Base-by-base conservation (phyloP, 2,888 invertebrate species). In the Stratiomys singularior region DNA sequence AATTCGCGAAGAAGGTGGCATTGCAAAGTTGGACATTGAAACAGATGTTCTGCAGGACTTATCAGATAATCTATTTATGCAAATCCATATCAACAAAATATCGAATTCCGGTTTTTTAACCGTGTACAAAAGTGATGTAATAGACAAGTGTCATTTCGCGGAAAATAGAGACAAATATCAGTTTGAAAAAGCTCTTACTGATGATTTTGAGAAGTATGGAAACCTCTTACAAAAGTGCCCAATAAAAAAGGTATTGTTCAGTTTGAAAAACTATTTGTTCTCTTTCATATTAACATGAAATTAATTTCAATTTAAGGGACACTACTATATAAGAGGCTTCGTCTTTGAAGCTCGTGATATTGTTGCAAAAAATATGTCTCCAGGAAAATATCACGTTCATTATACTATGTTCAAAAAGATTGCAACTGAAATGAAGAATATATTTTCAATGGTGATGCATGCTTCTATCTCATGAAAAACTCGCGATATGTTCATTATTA, bases 191-290 rank as follows among this genome's bases (percentile, higher is more conserved):
- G 60, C 72, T 25, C 23, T 80, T 82, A 76, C 82, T 0, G 77
- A 78, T 0, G 80, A 81, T n/a, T 77, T 84, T 15, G 78, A 79
- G 30, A 72, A 77, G n/a, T 79, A 81, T 28, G 82, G 84, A 0
- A 83, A 84, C 56, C 80, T 84, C 5, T 56, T 79, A 9, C 69
- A 47, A 11, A 64, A 67, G 1, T 84, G 84, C 69, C 84, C 84
- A 0, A 76, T 82, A 15, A 18, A 15, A 0, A 79, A 79, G 78
- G 82, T 81, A 60, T 18, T 7, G 7, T 44, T 44, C 9, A 44
- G 13, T 9, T 44, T 44, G 44, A 44, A 44, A 9, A 13, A 44
- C 7, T 44, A 7, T 44, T 44, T 44, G 44, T n/a, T n/a, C n/a
- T n/a, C n/a, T n/a, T n/a, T n/a, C n/a, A n/a, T n/a, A n/a, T n/a